A percentile compares a stretch with the other conserved stretches of the same genome.
These are phyloP conservation scores for Lutjanus campechanus DNA, from an alignment of 2,797 vertebrate genomes.

Conservation along the genomic window DNA sequence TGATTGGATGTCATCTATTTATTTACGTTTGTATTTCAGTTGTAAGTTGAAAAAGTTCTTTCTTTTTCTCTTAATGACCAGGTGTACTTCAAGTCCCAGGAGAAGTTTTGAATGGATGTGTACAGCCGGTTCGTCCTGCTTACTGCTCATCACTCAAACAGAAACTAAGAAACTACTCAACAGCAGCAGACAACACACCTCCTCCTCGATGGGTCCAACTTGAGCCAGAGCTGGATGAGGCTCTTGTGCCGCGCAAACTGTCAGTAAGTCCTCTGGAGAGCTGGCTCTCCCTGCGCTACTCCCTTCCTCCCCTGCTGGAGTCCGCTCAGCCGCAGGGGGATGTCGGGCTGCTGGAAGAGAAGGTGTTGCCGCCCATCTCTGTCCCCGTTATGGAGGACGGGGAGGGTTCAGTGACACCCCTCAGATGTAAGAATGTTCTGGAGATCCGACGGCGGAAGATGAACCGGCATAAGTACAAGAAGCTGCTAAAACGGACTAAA, in stretches of 20 bases:
- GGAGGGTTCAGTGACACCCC: constrained; percentile 51
- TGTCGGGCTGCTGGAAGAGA: constrained; percentile 68
- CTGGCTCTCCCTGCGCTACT: constrained; percentile 91
- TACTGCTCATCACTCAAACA: constrained; percentile 45
- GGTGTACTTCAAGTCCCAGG: constrained; percentile 69
- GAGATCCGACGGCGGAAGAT: constrained; percentile 95
- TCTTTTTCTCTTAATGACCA: constrained; percentile 44
- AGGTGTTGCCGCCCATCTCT: constrained; percentile 75
- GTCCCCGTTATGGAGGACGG: constrained; percentile 73
- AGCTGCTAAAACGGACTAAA: constrained; percentile 90
- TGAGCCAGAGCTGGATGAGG: constrained; percentile 91
- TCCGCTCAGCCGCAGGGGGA: constrained; percentile 45
- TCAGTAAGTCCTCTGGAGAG: constrained; percentile 94
- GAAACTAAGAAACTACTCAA: constrained; percentile 79
- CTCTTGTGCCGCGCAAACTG: constrained; percentile 92
- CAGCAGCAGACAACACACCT: constrained; percentile 79
- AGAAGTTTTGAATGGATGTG: constrained; percentile 56
- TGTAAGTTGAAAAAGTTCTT: too few species aligned
- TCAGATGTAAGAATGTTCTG: constrained; percentile 91
- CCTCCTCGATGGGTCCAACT: constrained; percentile 83
- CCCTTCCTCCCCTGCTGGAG: constrained; percentile 83
- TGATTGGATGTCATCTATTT: too few species aligned
- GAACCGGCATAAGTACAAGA: constrained; percentile 95
- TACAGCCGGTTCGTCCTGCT: constrained; percentile 40
- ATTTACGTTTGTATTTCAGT: too few species aligned